phyloP scores from a whole-genome alignment of 2,797 vertebrate genomes.

The Manis crassicaudata region DNA sequence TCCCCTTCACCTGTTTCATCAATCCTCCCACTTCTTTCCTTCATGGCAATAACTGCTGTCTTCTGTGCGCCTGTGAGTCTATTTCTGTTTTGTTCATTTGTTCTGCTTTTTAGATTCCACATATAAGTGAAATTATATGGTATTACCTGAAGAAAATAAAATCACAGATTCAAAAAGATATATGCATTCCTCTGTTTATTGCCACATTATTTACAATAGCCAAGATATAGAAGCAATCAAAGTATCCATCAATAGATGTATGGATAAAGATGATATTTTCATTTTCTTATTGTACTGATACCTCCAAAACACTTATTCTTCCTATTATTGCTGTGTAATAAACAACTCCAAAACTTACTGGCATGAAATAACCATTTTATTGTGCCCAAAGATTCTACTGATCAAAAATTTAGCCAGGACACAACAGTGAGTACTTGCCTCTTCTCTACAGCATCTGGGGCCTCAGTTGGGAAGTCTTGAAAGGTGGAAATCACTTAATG shows the following conservation, averaged over 20 bases:
- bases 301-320: background rate
- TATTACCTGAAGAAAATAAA: background rate
- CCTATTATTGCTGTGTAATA: background rate
- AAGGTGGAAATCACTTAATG: background rate
- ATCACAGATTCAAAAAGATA: background rate
- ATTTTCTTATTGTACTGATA: background rate
- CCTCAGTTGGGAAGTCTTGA: background rate
- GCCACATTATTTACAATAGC: background rate
- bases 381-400: background rate
- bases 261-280: background rate
- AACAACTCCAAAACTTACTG: background rate
- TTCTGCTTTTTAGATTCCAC: no score
- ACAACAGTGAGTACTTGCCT: background rate
- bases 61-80: no score
- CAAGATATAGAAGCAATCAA: background rate
- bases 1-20: no score
- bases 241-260: background rate
- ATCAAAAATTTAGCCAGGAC: background rate
- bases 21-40: no score
- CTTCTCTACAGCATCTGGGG: background rate
- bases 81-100: no score
- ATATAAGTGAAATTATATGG: no score
- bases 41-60: no score
- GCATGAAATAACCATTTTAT: background rate
- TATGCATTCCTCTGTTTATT: background rate